These are phyloP conservation scores for Ectropis grisescens DNA, from an alignment of 1,140 invertebrate species.

Conservation along the genomic window DNA sequence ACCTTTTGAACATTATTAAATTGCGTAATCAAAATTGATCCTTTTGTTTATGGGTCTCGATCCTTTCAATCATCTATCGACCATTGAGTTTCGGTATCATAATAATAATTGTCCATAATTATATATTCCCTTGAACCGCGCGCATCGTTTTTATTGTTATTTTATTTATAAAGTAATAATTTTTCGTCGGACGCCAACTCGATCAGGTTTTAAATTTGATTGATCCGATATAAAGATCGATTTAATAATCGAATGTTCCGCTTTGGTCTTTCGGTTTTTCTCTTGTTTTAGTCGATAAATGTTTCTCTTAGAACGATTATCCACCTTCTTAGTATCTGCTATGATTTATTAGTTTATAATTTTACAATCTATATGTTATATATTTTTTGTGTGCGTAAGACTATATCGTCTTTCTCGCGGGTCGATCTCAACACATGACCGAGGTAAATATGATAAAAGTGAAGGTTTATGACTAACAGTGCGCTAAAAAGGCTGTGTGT, in stretches of 20 bases:
- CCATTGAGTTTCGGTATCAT: constrained; percentile 64
- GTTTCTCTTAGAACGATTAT: constrained; percentile 30
- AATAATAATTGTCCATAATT: constrained; percentile 70
- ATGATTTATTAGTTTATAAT: constrained; percentile 29
- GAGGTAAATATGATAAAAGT: too few species aligned
- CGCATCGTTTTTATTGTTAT: constrained; percentile 69
- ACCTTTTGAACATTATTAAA: constrained; percentile 43
- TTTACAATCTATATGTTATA: constrained; percentile 9
- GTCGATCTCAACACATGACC: too few species aligned
- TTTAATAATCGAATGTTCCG: constrained; percentile 60
- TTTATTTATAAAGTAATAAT: constrained; percentile 70
- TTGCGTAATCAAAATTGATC: constrained; percentile 63
- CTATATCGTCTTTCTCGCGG: too few species aligned
- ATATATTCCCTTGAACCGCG: constrained; percentile 61
- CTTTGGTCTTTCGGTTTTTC: constrained; percentile 31
- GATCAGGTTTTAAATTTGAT: constrained; percentile 67
- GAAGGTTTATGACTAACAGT: too few species aligned
- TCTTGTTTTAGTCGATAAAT: constrained; percentile 40
- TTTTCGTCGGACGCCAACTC: constrained; percentile 52
- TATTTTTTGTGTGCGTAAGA: too few species aligned
- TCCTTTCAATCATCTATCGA: constrained; percentile 68
- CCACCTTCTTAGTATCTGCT: constrained; percentile 24
- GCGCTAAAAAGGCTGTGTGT: too few species aligned
- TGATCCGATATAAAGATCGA: constrained; percentile 65
- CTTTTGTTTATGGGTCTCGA: constrained; percentile 66